A percentile compares a stretch with the other conserved stretches of the same genome.
phyloP scores from a whole-genome alignment of 2,888 invertebrate genomes.

The Meghimatium bilineatum region DNA sequence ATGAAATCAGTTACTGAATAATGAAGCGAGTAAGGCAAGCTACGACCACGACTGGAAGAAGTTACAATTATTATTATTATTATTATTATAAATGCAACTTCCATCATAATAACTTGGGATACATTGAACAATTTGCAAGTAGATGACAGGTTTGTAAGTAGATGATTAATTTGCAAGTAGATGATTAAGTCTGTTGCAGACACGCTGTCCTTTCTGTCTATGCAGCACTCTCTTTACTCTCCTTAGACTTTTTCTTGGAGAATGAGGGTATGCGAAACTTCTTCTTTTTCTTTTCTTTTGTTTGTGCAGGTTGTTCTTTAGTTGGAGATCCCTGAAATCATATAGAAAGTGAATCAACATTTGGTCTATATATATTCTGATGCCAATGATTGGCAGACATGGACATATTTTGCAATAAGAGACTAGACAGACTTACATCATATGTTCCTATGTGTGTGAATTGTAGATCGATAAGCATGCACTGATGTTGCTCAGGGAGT shows the following conservation, averaged over 20 bases:
- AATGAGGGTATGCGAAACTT: constrained; percentile 98
- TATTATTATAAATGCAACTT: not conserved
- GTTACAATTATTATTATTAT: not conserved
- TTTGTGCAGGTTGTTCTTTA: constrained; percentile 89
- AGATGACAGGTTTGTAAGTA: not conserved
- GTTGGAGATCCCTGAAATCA: constrained; percentile 83
- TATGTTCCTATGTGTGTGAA: too few relatives aligned
- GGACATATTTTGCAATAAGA: too few relatives aligned
- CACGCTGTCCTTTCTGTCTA: not conserved
- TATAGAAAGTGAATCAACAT: not conserved
- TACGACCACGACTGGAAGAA: constrained; percentile 13
- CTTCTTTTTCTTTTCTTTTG: constrained; percentile 91
- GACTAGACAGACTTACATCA: too few relatives aligned
- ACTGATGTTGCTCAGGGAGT: too few relatives aligned
- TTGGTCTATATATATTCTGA: too few relatives aligned
- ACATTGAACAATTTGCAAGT: not conserved
- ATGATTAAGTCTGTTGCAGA: not conserved
- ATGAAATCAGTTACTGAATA: not conserved
- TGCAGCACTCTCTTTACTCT: constrained; percentile 58
- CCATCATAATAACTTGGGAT: not conserved
- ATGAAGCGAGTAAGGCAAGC: constrained; percentile 22
- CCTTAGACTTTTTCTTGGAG: constrained; percentile 88
- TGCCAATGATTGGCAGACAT: too few relatives aligned
- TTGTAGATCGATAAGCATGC: too few relatives aligned
- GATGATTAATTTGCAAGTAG: not conserved